Percentiles rank a stretch among this genome's conserved stretches.
phyloP scores from a whole-genome alignment of 92 coral and sea anemone species.

The Parazoanthus darwini region DNA sequence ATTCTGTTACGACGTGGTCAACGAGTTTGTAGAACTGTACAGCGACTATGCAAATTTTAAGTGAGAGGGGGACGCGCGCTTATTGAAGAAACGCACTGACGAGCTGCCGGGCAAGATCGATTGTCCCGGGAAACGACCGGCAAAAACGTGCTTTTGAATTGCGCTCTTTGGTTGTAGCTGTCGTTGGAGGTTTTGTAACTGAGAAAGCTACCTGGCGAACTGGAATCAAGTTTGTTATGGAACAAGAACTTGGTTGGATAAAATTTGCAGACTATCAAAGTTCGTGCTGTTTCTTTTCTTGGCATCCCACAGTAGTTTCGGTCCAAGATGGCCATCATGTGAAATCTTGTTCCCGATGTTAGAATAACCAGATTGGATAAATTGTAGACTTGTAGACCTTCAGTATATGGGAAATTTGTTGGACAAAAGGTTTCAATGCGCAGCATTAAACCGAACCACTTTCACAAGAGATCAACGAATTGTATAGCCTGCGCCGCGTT shows the following conservation, averaged over 20 bases:
- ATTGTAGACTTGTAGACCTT: no score
- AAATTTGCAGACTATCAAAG: neutral
- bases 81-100: neutral
- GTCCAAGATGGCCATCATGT: neutral
- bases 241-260: neutral
- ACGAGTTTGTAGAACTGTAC: slow-evolving; percentile 80
- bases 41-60: slow-evolving; percentile 84
- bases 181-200: neutral
- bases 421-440: no score
- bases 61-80: neutral
- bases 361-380: no score
- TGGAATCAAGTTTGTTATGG: neutral
- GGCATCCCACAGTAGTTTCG: neutral
- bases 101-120: neutral
- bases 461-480: no score
- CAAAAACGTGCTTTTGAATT: neutral
- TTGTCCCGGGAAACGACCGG: neutral
- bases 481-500: no score
- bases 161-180: neutral
- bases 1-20: slow-evolving; percentile 85
- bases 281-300: neutral
- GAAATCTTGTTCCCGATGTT: no score
- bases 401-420: no score
- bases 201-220: neutral
- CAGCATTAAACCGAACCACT: no score